phyloP scores from a whole-genome alignment of 2,113 vertebrate genomes.

The Oncorhynchus nerka region DNA sequence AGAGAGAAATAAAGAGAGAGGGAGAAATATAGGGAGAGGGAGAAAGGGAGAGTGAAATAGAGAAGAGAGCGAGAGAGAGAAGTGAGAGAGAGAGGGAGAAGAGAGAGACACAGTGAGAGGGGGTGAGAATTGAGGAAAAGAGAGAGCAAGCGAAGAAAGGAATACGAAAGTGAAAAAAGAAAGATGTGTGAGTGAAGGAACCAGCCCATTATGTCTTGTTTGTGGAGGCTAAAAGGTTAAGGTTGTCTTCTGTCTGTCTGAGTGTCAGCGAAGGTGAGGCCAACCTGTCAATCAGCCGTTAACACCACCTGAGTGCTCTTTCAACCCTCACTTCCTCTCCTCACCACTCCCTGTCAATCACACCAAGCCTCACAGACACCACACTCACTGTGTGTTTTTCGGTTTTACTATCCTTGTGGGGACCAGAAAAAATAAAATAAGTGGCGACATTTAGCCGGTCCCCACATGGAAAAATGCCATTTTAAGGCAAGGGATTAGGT shows the following conservation, averaged over 20 bases:
- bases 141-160: neutral
- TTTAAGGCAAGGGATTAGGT: no score
- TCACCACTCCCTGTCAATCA: slow-evolving; percentile 66
- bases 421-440: no score
- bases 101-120: neutral
- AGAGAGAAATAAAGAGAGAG: neutral
- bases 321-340: slow-evolving; percentile 67
- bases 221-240: neutral
- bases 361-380: slow-evolving; percentile 17
- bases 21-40: neutral
- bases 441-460: no score
- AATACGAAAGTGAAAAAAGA: neutral
- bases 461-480: no score
- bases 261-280: slow-evolving; percentile 30
- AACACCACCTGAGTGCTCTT: slow-evolving; percentile 68
- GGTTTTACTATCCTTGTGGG: no score
- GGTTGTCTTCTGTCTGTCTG: neutral
- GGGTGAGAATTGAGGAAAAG: neutral
- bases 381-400: neutral
- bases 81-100: neutral
- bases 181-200: neutral
- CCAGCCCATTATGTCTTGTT: neutral
- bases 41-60: neutral
- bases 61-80: neutral
- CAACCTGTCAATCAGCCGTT: slow-evolving; percentile 58